Evolutionary conservation across 2,113 vertebrate genomes (phyloP), one percentile per base, ranked within the genome.

Genomic region (Cyanoderma ruficeps): DNA sequence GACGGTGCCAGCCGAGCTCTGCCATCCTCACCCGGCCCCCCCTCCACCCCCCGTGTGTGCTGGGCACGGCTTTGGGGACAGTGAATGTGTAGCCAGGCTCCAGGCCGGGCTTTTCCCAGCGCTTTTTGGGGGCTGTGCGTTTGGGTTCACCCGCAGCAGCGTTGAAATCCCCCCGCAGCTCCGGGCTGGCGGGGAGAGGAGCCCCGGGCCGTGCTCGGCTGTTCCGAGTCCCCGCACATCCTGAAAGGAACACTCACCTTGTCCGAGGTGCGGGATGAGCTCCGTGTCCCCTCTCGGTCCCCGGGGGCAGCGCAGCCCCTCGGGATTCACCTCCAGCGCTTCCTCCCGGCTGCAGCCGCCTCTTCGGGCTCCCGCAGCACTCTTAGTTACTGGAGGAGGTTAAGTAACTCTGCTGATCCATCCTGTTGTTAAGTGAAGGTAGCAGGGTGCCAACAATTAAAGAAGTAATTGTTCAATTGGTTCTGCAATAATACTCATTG

Each of bases 391-490:
- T 68, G 77, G 78, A 53, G 79, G 50, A 86, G 87, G 95, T 74
- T 89, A 91, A 93, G 88, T 81, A 90, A 95, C 85, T 94, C 82
- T 71, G 91, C 77, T 75, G 91, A 94, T 83, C 79, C 85, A 83
- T 92, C 91, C 91, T 72, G 90, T 77, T 77, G 88, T 93, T 91
- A 95, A 87, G 89, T 65, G 87, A 89, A 55, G 69, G 94, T 83
- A 85, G 93, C 85, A 82, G 96, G 96, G 88, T 83, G 79, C 93
- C 94, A 74, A 80, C 84, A 95, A 96, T 97, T 97, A 97, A 79
- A 92, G 90, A 83, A 72, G 90, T 96, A 97, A 97, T 96, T 96
- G 96, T 94, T 92, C 96, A 93, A 89, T 92, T 87, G 75, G 85
- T 95, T 82, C 95, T 90, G 91, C 94, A 95, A 79, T 94, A 63